These are phyloP conservation scores for Polietes domitor DNA, from an alignment of 2,888 invertebrate genomes.

Conservation along the genomic window DNA sequence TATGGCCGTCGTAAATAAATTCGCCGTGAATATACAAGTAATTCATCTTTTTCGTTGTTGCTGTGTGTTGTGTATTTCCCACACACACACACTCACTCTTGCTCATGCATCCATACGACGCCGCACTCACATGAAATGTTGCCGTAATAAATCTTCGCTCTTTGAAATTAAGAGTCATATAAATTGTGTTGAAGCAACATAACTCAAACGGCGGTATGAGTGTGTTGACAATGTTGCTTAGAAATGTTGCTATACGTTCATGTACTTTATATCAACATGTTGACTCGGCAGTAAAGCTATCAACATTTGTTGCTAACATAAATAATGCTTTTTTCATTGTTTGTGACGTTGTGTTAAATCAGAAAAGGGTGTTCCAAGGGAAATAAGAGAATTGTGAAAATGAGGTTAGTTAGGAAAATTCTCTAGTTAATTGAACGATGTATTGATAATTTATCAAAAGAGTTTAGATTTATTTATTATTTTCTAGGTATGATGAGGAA, in stretches of 20 bases:
- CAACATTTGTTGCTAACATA: not conserved
- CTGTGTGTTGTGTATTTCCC: conserved; percentile 38
- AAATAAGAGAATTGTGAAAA: too few species aligned
- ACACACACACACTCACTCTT: conserved; percentile 16
- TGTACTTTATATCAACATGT: conserved; percentile 15
- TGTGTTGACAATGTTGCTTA: conserved; percentile 43
- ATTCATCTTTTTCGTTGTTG: conserved; percentile 64
- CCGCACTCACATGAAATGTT: conserved; percentile 42
- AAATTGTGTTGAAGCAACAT: conserved; percentile 39
- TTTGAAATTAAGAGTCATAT: conserved; percentile 17
- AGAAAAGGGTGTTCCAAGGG: too few species aligned
- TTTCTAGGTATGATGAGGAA: too few species aligned
- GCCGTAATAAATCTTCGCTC: conserved; percentile 51
- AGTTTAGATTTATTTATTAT: too few species aligned
- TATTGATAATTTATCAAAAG: too few species aligned
- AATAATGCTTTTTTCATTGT: too few species aligned
- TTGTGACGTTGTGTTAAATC: too few species aligned
- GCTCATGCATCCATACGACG: not conserved
- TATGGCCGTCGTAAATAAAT: conserved; percentile 75
- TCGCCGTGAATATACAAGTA: conserved; percentile 67
- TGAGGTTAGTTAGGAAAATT: too few species aligned
- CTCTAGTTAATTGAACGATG: too few species aligned
- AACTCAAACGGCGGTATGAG: conserved; percentile 16
- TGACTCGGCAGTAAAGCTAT: not conserved
- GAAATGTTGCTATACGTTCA: conserved; percentile 11